A percentile compares a stretch with the other conserved stretches of the same genome.
These are phyloP conservation scores for Typhlomys cinereus DNA, from an alignment of 2,113 vertebrate species.

Conservation along the genomic window DNA sequence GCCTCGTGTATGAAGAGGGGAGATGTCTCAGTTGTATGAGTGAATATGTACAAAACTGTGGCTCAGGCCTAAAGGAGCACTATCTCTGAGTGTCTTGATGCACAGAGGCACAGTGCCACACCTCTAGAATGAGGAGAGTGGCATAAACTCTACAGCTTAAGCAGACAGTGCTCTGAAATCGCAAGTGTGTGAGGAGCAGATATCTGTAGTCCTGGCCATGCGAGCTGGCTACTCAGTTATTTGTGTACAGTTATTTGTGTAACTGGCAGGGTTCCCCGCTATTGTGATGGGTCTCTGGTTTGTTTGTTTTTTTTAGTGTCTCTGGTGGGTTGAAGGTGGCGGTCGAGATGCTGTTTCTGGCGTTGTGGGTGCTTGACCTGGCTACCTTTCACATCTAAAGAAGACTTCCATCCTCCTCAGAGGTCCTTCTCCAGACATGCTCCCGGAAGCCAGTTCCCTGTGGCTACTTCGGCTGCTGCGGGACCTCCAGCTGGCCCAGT, in stretches of 20 bases:
- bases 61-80: not conserved
- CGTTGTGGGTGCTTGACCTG: not conserved
- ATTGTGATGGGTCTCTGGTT: not conserved
- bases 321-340: not conserved
- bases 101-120: not conserved
- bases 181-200: not conserved
- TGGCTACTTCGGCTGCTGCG: conserved; percentile 90
- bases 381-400: not conserved
- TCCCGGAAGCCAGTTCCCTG: conserved; percentile 88
- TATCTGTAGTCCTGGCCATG: not conserved
- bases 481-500: conserved; percentile 91
- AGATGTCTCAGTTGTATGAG: not conserved
- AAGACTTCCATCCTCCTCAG: not conserved
- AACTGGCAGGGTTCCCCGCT: not conserved
- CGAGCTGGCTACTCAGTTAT: not conserved
- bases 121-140: not conserved
- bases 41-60: not conserved
- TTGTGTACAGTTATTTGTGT: not conserved
- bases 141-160: not conserved
- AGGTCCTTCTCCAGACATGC: conserved; percentile 74
- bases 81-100: not conserved
- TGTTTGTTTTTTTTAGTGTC: not conserved
- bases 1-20: not conserved
- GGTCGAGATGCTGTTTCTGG: not conserved
- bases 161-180: not conserved